Evolutionary conservation across 2,797 vertebrate genomes (phyloP).

Genomic region (Forpus xanthops): DNA sequence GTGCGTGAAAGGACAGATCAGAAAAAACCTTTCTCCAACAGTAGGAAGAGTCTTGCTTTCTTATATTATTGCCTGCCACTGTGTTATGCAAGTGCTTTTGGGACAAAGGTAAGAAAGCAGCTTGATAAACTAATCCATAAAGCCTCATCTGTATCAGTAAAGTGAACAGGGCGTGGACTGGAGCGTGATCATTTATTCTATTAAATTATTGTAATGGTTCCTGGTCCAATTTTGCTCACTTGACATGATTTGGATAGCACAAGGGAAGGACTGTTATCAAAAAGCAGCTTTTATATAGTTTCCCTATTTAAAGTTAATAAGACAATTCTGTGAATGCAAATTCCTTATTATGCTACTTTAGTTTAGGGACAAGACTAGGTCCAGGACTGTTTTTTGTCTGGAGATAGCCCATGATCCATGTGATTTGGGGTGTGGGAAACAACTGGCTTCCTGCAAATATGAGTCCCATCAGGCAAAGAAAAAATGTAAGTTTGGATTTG

Average conservation of each 20-base stretch:
- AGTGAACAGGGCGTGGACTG: not conserved
- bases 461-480: not conserved
- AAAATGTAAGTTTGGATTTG: not conserved
- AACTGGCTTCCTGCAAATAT: not conserved
- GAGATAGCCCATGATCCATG: not conserved
- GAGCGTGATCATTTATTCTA: not conserved
- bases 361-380: not conserved
- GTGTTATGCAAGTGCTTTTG: fast-evolving
- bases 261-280: not conserved
- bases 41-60: not conserved
- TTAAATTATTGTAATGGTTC: not conserved
- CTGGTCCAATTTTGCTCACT: not conserved
- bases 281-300: not conserved
- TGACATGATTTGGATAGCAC: not conserved
- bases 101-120: not conserved
- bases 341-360: not conserved
- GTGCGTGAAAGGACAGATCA: not conserved
- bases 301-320: not conserved
- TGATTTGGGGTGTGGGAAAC: not conserved
- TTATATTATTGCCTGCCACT: not conserved
- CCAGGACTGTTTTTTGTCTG: not conserved
- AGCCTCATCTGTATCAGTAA: not conserved
- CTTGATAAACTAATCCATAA: not conserved
- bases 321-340: not conserved
- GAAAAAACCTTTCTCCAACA: not conserved